Percentiles rank a stretch among this genome's conserved stretches.
phyloP scores from a whole-genome alignment of 2,113 vertebrate species.

The Pan paniscus region DNA sequence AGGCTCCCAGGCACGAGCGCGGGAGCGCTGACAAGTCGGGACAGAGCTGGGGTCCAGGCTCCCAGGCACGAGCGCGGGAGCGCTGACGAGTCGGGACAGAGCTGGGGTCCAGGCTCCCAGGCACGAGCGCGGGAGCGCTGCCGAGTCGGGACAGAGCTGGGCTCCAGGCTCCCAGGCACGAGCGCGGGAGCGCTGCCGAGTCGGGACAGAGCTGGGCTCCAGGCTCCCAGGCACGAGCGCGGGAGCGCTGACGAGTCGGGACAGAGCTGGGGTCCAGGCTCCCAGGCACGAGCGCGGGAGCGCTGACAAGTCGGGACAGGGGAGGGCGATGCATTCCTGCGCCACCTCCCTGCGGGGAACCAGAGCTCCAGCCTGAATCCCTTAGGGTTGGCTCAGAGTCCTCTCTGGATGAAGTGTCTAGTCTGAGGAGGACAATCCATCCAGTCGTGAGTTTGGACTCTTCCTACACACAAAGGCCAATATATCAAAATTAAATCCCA shows the following conservation, averaged over 20 bases:
- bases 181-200: background rate
- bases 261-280: background rate
- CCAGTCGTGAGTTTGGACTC: background rate
- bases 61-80: background rate
- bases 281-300: background rate
- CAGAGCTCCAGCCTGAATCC: background rate
- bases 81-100: background rate
- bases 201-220: background rate
- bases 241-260: too few species aligned
- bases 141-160: too few species aligned
- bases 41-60: background rate
- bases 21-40: too few species aligned
- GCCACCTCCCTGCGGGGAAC: background rate
- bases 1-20: background rate
- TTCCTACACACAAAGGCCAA: background rate
- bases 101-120: too few species aligned
- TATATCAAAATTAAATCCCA: background rate
- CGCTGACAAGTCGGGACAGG: background rate
- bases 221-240: background rate
- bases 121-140: too few species aligned
- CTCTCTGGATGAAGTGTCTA: background rate
- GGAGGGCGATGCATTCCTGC: accelerated
- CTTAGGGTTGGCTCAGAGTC: background rate
- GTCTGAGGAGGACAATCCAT: background rate
- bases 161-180: background rate